Evolutionary conservation across 1,140 invertebrate species (phyloP).

Genomic region (Drosophila takahashii): DNA sequence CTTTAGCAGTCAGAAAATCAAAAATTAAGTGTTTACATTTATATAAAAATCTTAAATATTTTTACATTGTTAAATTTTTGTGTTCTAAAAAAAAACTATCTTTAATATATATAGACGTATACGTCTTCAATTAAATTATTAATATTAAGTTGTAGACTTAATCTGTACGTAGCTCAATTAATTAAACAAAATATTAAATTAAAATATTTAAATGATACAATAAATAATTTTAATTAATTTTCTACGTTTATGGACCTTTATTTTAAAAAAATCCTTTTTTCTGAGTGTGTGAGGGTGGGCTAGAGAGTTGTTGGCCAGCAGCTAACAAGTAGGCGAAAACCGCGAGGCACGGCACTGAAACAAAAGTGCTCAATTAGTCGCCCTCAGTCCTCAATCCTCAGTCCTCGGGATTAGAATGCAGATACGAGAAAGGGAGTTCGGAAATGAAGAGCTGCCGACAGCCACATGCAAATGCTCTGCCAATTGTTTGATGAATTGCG

Average conservation of each 20-base stretch:
- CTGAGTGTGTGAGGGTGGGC: slow-evolving; percentile 25
- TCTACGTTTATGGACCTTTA: too few species aligned
- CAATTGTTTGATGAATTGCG: slow-evolving; percentile 69
- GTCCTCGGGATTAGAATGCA: slow-evolving; percentile 20
- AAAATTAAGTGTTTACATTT: too few species aligned
- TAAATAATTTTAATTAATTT: background rate
- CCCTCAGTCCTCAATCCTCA: slow-evolving; percentile 20
- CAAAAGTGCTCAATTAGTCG: slow-evolving; percentile 79
- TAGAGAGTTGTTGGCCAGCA: slow-evolving; percentile 27
- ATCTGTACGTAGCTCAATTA: too few species aligned
- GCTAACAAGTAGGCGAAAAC: slow-evolving; percentile 74
- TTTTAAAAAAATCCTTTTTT: background rate
- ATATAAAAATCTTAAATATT: too few species aligned
- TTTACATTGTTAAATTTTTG: too few species aligned
- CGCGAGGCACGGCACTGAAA: slow-evolving; percentile 64
- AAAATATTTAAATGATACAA: too few species aligned
- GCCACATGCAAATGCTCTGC: slow-evolving; percentile 47
- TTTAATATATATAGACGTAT: too few species aligned
- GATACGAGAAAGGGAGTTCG: slow-evolving; percentile 10
- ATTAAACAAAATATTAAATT: too few species aligned
- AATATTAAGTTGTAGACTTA: too few species aligned
- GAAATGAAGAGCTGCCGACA: slow-evolving; percentile 22
- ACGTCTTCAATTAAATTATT: too few species aligned
- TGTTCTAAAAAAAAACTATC: too few species aligned
- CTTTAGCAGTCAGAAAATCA: background rate